Base-by-base conservation (phyloP, 2,797 vertebrate genomes). In the Catharus ustulatus region DNA sequence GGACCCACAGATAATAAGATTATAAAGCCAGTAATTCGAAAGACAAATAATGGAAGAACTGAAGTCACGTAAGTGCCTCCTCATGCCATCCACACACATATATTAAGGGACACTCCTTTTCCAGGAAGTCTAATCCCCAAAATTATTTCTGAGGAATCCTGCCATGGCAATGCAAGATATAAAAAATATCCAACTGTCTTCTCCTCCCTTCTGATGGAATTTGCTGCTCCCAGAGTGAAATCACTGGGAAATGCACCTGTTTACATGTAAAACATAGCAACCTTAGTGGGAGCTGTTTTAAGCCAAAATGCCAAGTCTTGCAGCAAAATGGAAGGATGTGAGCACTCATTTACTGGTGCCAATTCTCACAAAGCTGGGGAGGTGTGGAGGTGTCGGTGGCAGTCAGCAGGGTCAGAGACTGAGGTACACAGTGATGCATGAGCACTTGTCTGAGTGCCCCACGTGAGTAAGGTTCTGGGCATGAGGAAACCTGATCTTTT, bases 121-220 rank as follows among this genome's bases (percentile, higher is more conserved):
- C 80, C 90, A 89, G 92, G 90, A 95, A 96, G 48, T 82, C 84
- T 84, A 55, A 66, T 73, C 59, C 93, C 42, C 71, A 89, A 59
- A 96, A 89, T 54, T 29, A 82, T 69, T 90, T 91, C 74, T 90
- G 45, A 90, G 66, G 48, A 93, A 86, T 55, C 20, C 32, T 76
- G 55, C n/a, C 30, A 61, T 32, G 55, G 40, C 19, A 82, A 52
- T 69, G 26, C 9, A 69, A 84, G 52, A 76, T 84, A 69, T 57
- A 87, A 81, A 54, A 85, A 84, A 84, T 30, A 20, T 67, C 10
- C 51, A 74, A n/a, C 22, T 62, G 9, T 73, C 59, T 82, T 74
- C 20, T 69, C 20, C 34, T 87, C 49, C 29, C 29, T 89, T 84
- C 69, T 55, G 30, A 72, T 22, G 1, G 1, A 80, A 52, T 74